Evolutionary conservation across 1,140 invertebrate genomes (phyloP).

Genomic region (Temnothorax longispinosus): DNA sequence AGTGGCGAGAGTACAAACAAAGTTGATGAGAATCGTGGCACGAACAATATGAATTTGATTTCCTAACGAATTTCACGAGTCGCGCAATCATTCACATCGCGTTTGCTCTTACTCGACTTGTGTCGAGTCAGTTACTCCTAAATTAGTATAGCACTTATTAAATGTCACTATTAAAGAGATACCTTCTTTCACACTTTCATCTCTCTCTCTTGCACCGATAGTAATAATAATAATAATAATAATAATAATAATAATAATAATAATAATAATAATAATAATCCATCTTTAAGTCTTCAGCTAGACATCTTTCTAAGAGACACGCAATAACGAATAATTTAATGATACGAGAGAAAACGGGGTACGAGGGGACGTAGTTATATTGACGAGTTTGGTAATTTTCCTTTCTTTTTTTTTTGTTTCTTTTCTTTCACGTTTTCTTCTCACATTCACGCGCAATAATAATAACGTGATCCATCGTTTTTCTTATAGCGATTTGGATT

Average conservation of each 20-base stretch:
- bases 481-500: constrained; percentile 31
- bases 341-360: constrained; percentile 63
- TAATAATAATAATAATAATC: constrained; percentile 24
- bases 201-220: constrained; percentile 8
- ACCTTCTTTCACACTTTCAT: constrained; percentile 10
- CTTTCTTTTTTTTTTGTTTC: constrained; percentile 43
- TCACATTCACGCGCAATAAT: constrained; percentile 27
- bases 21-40: constrained; percentile 61
- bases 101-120: constrained; percentile 26
- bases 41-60: constrained; percentile 74
- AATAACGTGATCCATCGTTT: constrained; percentile 37
- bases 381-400: constrained; percentile 61
- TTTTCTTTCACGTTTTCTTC: constrained; percentile 10
- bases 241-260: constrained; percentile 17
- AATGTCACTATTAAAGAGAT: constrained; percentile 39
- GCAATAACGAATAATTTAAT: constrained; percentile 75
- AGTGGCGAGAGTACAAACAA: not conserved
- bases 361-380: constrained; percentile 62
- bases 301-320: constrained; percentile 77
- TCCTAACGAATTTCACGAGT: constrained; percentile 70
- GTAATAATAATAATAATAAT: not conserved
- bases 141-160: constrained; percentile 50
- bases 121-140: constrained; percentile 16
- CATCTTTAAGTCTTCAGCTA: constrained; percentile 68
- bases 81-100: constrained; percentile 64